These are phyloP conservation scores for Gallinago stenura DNA, from an alignment of 2,797 vertebrate species.

Conservation along the genomic window DNA sequence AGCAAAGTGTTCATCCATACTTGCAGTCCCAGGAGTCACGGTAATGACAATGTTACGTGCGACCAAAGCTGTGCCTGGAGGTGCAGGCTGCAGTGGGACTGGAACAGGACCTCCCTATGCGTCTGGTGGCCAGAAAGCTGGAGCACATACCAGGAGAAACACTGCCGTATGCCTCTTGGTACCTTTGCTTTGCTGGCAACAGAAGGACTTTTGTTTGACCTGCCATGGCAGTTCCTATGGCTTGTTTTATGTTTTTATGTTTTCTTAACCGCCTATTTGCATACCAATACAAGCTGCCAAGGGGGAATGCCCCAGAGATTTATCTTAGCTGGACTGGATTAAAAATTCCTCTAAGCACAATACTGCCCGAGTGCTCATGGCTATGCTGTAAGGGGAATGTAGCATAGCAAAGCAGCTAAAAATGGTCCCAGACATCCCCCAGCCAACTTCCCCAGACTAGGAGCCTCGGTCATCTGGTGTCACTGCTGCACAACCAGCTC, in stretches of 20 bases:
- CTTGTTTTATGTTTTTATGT: background rate
- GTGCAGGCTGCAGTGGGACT: background rate
- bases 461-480: fast-evolving
- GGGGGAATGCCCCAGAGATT: background rate
- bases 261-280: background rate
- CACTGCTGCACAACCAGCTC: background rate
- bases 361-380: fast-evolving
- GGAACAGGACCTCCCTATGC: background rate
- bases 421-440: background rate
- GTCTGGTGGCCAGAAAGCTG: background rate
- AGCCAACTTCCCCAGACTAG: background rate
- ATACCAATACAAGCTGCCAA: background rate
- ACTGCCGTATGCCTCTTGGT: fast-evolving
- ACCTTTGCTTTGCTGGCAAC: background rate
- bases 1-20: background rate
- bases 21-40: background rate
- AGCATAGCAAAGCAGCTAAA: background rate
- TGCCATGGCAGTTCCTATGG: background rate
- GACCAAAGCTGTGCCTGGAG: background rate
- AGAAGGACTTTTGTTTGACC: background rate
- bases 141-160: background rate
- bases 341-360: background rate
- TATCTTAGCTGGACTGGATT: background rate
- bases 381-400: background rate
- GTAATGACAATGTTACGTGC: background rate